phyloP scores from a whole-genome alignment of 2,113 vertebrate genomes.

The Eolophus roseicapilla region DNA sequence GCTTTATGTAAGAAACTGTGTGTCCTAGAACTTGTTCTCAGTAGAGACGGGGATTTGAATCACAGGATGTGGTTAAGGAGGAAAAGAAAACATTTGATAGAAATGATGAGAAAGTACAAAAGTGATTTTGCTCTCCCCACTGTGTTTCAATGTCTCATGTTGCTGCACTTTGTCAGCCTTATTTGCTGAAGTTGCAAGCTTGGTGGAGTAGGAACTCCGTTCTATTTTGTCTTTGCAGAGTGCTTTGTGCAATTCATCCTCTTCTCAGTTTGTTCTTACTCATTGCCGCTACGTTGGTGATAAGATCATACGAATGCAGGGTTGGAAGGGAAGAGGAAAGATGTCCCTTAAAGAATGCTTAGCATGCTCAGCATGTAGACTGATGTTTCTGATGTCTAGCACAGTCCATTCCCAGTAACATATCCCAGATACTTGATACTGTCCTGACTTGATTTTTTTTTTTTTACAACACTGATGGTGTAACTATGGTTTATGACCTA shows the following conservation, averaged over 20 bases:
- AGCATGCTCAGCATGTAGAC: not conserved
- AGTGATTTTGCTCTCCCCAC: not conserved
- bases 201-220: not conserved
- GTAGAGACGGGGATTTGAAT: not conserved
- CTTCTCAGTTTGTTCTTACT: not conserved
- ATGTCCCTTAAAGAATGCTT: not conserved
- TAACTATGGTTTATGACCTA: not conserved
- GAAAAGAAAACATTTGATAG: not conserved
- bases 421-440: not conserved
- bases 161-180: not conserved
- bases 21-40: not conserved
- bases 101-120: conserved; percentile 15
- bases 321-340: not conserved
- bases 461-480: not conserved
- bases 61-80: conserved; percentile 24
- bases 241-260: not conserved
- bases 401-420: not conserved
- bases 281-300: fast-evolving
- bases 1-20: not conserved
- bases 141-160: not conserved
- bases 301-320: not conserved
- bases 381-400: not conserved
- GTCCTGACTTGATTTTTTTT: not conserved
- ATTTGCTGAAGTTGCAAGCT: not conserved
- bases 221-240: not conserved